phyloP scores from a whole-genome alignment of 2,797 vertebrate species.

The Lutra lutra region DNA sequence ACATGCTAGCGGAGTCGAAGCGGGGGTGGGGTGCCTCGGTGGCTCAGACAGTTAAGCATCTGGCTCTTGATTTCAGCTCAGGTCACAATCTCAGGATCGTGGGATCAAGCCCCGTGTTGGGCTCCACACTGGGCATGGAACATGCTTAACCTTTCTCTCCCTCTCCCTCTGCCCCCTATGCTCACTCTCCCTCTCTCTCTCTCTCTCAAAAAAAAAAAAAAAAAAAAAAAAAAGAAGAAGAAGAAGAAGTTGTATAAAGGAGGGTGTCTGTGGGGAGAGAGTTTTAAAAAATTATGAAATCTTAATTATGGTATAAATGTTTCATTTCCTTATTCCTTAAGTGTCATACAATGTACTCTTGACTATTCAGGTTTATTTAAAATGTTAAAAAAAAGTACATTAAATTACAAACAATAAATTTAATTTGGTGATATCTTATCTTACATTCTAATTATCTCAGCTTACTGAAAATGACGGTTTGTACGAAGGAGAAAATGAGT shows the following conservation, averaged over 20 bases:
- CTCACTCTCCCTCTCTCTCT: not conserved
- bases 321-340: not conserved
- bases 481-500: not conserved
- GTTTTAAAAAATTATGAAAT: conserved; percentile 22
- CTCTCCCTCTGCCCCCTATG: not conserved
- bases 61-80: not conserved
- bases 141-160: not conserved
- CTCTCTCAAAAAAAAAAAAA: not conserved
- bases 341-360: not conserved
- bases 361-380: not conserved
- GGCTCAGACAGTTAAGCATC: not conserved
- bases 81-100: not conserved
- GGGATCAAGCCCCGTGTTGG: not conserved
- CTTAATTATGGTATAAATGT: not conserved
- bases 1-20: not conserved
- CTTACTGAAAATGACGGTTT: not conserved
- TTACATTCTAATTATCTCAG: conserved; percentile 52
- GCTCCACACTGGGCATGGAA: not conserved
- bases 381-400: conserved; percentile 49
- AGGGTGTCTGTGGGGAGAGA: not conserved
- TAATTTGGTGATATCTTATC: conserved; percentile 2
- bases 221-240: not conserved
- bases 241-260: not conserved
- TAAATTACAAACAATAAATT: conserved; percentile 40
- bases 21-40: not conserved